Conservation (phyloP, 1,140 invertebrate genomes). For the Hylyphantes graminicola region DNA sequence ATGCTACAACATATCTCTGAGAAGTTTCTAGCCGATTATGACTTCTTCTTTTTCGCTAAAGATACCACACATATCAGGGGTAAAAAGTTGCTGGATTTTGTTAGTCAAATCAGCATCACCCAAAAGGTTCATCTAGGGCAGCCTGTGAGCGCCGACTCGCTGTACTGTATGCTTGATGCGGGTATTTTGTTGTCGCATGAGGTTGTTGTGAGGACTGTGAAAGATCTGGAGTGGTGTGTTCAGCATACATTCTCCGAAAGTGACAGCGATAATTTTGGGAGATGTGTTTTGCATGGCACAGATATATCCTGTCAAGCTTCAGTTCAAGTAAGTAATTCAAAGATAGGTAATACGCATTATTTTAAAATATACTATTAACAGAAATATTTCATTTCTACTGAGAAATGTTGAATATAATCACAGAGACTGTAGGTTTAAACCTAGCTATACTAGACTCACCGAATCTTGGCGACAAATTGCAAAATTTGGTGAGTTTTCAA, state of each 20-base stretch:
- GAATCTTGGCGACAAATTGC: no score
- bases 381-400: no score
- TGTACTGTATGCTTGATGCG: slow-evolving; percentile 69
- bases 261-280: slow-evolving; percentile 84
- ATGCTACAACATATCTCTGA: slow-evolving; percentile 89
- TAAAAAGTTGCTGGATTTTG: slow-evolving; percentile 75
- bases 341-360: no score
- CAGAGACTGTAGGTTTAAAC: no score
- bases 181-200: slow-evolving; percentile 83
- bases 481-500: no score
- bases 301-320: slow-evolving; percentile 73
- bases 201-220: slow-evolving; percentile 78
- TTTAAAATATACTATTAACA: not conserved
- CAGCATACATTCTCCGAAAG: slow-evolving; percentile 81
- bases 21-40: slow-evolving; percentile 85
- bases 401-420: no score
- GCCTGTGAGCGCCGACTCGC: slow-evolving; percentile 51
- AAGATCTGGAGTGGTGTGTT: slow-evolving; percentile 85
- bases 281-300: slow-evolving; percentile 80
- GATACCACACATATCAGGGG: slow-evolving; percentile 85
- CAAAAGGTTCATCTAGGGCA: slow-evolving; percentile 82
- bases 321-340: slow-evolving; percentile 69
- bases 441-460: no score
- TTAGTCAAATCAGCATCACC: slow-evolving; percentile 82
- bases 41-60: slow-evolving; percentile 88